phyloP scores from a whole-genome alignment of 2,113 vertebrate species.

The Arenaria interpres region DNA sequence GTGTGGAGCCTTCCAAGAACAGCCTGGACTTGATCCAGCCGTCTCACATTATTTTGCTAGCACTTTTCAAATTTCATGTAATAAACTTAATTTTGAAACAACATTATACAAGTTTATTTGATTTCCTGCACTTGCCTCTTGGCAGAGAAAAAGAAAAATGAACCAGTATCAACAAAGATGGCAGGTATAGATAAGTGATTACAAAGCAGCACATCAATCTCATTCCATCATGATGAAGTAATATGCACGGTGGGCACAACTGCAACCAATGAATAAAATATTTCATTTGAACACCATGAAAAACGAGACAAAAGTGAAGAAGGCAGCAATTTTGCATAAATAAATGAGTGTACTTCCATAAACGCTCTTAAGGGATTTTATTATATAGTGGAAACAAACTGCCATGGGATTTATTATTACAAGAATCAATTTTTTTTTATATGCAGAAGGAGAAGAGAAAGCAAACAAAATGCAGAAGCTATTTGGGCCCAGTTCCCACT shows the following conservation, averaged over 20 bases:
- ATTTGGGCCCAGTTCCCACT: neutral
- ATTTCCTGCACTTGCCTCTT: slow-evolving; percentile 24
- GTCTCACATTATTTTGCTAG: neutral
- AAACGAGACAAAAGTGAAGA: slow-evolving; percentile 1
- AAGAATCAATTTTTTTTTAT: neutral
- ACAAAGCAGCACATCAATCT: slow-evolving; percentile 35
- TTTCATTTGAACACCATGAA: slow-evolving; percentile 13
- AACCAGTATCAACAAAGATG: neutral
- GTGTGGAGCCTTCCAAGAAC: neutral
- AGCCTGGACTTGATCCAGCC: neutral
- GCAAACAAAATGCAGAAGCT: neutral
- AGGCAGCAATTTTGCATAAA: neutral
- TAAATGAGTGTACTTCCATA: neutral
- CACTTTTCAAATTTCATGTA: neutral
- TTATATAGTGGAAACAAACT: neutral
- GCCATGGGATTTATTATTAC: neutral
- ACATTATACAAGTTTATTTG: slow-evolving; percentile 5
- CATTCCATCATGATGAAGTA: slow-evolving; percentile 1
- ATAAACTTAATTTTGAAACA: slow-evolving; percentile 27
- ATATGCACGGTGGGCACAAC: neutral
- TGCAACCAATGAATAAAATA: slow-evolving; percentile 46
- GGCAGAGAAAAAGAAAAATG: slow-evolving; percentile 27
- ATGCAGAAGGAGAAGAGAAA: neutral
- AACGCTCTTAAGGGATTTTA: neutral
- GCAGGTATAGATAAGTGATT: neutral